Base-by-base conservation (phyloP, 2,113 vertebrate genomes). In the Lucifuga dentata region DNA sequence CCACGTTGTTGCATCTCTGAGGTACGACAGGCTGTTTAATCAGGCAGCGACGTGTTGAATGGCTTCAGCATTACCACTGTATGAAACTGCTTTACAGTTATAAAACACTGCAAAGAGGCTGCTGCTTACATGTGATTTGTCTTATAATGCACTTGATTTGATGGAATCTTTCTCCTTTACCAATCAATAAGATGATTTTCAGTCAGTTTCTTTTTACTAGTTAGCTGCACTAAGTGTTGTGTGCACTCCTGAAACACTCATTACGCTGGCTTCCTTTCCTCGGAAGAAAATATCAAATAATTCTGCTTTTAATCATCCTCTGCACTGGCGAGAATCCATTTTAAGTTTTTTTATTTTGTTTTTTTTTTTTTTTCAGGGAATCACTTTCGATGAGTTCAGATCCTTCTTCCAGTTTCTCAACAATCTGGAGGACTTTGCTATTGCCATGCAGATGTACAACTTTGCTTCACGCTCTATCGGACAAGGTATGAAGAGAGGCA, bases 401-500 rank as follows among this genome's bases (percentile, higher is more conserved):
- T 97, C 96, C 52, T 99, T 99, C 91, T 99, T 99, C 93, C 98
- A 99, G 78, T 99, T 99, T 86, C 92, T 99, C 76, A 99, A 99
- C 92, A 99, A 99, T 85, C 91, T 99, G 16, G 98, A 99, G 92
- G 98, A 99, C 79, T 99, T 99, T 68, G 90, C 98, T 71, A 99
- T 99, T 76, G 98, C 98, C 73, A 95, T 99, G 95, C 97, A 99
- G 88, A 99, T 99, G 98, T 99, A 99, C 90, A 99, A 98, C 86
- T 98, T 99, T 90, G 98, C 97, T 66, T 94, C 94, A 80, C 95
- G 97, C 69, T 97, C 98, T 71, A 97, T 99, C 81, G 97, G 97
- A 67, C 97, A 99, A 94, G 98, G 97, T 98, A 90, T 16, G 61
- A 29, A 19, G 11, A 44, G n/a, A n/a, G n/a, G n/a, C n/a, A n/a